Conservation (phyloP, 92 coral and sea anemone genomes). For the Parazoanthus atlanticus region DNA sequence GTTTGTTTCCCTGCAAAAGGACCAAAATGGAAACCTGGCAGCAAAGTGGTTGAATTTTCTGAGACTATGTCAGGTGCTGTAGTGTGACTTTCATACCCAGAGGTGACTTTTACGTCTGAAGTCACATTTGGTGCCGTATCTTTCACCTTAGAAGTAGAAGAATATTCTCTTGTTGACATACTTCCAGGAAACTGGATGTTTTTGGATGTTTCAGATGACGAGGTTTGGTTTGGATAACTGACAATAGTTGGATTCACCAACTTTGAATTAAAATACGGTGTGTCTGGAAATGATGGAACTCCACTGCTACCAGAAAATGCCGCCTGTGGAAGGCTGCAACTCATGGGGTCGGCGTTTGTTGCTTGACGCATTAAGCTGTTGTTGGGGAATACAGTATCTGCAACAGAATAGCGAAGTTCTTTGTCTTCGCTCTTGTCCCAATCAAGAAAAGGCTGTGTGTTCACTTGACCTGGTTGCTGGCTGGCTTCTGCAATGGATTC, state of each 20-base stretch:
- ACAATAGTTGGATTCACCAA: neutral
- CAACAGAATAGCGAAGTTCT: neutral
- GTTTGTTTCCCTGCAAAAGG: neutral
- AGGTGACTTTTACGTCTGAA: neutral
- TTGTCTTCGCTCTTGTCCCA: neutral
- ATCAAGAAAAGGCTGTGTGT: neutral
- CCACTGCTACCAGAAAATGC: slow-evolving; percentile 1
- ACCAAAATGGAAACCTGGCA: too few relatives aligned
- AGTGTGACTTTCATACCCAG: neutral
- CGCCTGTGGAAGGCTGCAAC: neutral
- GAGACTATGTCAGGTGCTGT: neutral
- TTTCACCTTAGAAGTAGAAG: neutral
- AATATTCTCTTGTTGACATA: slow-evolving; percentile 5
- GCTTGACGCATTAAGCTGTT: neutral
- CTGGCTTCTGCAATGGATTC: neutral
- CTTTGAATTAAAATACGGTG: neutral
- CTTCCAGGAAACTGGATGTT: neutral
- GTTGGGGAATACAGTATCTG: neutral
- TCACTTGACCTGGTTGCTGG: neutral
- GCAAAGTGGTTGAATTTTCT: slow-evolving; percentile 1
- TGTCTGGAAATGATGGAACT: slow-evolving; percentile 31
- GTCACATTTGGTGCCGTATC: neutral
- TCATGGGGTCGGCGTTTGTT: neutral
- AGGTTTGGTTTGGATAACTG: neutral
- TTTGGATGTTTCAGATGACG: neutral